Percentiles rank a stretch among this genome's conserved stretches.
phyloP scores from a whole-genome alignment of 2,888 invertebrate species.

The Mimachlamys varia region DNA sequence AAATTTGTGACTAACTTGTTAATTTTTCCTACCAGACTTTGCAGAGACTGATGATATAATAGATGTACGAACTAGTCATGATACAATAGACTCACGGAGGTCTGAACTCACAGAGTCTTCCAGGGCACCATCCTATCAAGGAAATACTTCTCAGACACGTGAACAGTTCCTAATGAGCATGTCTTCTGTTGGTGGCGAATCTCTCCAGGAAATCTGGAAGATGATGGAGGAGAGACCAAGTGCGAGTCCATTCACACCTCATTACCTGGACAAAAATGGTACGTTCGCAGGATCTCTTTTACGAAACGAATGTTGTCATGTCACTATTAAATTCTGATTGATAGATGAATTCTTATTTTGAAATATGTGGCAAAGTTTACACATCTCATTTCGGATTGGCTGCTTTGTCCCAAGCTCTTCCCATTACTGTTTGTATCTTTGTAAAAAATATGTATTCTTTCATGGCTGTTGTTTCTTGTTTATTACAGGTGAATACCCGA shows the following conservation, averaged over 20 bases:
- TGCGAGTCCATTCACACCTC: constrained; percentile 62
- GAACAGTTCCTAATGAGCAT: constrained; percentile 69
- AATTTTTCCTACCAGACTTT: not conserved
- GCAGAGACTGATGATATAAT: constrained; percentile 44
- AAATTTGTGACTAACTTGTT: not conserved
- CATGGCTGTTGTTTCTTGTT: not conserved
- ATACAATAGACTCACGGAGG: constrained; percentile 10
- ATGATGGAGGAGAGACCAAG: constrained; percentile 74
- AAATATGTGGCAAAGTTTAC: too few relatives aligned
- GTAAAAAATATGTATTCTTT: too few relatives aligned
- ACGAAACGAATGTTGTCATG: not conserved
- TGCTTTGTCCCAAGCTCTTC: too few relatives aligned
- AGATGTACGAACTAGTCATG: constrained; percentile 56
- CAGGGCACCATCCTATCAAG: constrained; percentile 21
- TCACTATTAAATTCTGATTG: not conserved
- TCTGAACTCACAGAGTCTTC: not conserved
- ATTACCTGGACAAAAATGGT: constrained; percentile 44
- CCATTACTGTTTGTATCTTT: too few relatives aligned
- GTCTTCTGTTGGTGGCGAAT: constrained; percentile 78
- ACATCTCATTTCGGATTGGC: too few relatives aligned
- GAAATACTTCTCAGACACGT: not conserved
- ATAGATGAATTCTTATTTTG: too few relatives aligned
- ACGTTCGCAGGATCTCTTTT: not conserved
- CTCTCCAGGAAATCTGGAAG: constrained; percentile 78
- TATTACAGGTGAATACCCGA: constrained; percentile 20